Evolutionary conservation across 2,888 invertebrate species (phyloP).

Genomic region (Craniophora ligustri): DNA sequence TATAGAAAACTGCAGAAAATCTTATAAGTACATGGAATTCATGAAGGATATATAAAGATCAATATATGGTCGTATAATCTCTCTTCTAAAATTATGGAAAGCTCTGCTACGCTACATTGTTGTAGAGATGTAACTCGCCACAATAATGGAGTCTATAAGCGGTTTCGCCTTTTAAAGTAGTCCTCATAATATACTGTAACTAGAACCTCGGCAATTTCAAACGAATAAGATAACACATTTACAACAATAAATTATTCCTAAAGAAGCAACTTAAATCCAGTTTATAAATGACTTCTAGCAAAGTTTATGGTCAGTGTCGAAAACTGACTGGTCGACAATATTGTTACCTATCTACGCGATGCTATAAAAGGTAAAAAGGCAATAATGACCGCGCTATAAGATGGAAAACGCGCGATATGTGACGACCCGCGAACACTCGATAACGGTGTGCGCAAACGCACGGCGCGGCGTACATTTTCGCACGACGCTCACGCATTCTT

Average conservation of each 20-base stretch:
- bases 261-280: conserved; percentile 43
- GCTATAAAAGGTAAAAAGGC: conserved; percentile 55
- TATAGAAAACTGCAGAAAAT: conserved; percentile 6
- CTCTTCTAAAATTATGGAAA: conserved; percentile 14
- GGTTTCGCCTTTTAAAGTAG: conserved; percentile 20
- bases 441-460: conserved; percentile 63
- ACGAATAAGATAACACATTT: conserved; percentile 34
- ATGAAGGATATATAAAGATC: too few species aligned
- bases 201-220: conserved; percentile 21
- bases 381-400: conserved; percentile 48
- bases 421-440: conserved; percentile 59
- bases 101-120: background rate
- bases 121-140: conserved; percentile 1
- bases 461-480: conserved; percentile 71
- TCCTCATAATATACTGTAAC: conserved; percentile 12
- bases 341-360: conserved; percentile 45
- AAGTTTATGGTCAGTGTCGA: conserved; percentile 46
- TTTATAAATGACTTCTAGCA: conserved; percentile 44
- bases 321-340: conserved; percentile 44
- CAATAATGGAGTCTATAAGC: conserved; percentile 13
- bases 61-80: too few species aligned
- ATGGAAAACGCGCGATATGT: conserved; percentile 58
- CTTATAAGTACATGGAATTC: too few species aligned
- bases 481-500: conserved; percentile 76
- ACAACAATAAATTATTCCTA: conserved; percentile 36